Evolutionary conservation across 1,140 invertebrate species (phyloP).

Genomic region (Triops cancriformis): DNA sequence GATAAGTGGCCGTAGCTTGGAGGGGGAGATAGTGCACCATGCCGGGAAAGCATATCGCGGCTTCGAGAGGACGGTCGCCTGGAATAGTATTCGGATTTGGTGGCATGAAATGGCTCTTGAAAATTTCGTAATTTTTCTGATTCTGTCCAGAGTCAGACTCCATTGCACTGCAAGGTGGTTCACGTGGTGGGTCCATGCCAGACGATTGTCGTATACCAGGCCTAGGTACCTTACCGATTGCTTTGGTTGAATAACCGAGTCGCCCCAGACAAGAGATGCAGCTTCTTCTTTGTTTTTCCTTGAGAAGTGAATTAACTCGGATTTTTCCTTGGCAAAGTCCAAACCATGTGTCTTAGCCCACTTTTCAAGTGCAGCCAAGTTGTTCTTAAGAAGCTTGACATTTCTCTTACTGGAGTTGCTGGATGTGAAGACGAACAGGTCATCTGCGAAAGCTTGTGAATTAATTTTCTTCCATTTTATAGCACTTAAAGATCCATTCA

Average conservation of each 20-base stretch:
- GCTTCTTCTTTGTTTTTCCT: background rate
- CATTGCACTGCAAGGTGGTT: background rate
- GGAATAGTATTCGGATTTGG: background rate
- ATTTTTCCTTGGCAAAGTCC: background rate
- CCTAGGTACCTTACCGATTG: too few relatives aligned
- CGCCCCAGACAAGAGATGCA: background rate
- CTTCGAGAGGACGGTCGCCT: conserved; percentile 2
- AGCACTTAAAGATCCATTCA: too few relatives aligned
- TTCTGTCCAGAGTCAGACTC: background rate
- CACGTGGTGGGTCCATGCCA: background rate
- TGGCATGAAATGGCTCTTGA: background rate
- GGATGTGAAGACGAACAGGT: background rate
- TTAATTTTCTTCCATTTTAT: too few relatives aligned
- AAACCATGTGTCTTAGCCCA: background rate
- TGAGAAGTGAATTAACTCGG: conserved; percentile 14
- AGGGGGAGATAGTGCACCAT: background rate
- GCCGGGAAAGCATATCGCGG: background rate
- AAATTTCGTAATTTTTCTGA: background rate
- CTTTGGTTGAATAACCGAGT: too few relatives aligned
- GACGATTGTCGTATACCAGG: too few relatives aligned
- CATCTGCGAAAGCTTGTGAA: conserved; percentile 17
- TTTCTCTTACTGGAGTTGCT: background rate
- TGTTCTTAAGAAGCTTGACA: conserved; percentile 12
- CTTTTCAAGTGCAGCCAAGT: background rate
- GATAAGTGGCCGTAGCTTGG: background rate